These are phyloP conservation scores for Phenganax marumi DNA, from an alignment of 92 coral and sea anemone genomes.

Conservation along the genomic window DNA sequence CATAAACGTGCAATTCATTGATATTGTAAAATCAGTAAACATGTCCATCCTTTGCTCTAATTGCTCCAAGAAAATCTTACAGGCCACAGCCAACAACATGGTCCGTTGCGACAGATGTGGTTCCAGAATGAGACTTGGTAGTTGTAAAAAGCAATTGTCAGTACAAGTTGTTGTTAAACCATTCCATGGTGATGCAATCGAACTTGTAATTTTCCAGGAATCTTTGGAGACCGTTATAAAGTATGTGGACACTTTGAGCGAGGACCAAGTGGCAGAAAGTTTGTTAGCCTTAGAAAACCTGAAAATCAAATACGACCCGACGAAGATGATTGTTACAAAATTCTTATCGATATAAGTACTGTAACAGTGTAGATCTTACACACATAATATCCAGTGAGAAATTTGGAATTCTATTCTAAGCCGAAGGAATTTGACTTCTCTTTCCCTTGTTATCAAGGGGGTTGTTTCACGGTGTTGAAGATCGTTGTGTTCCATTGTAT, in stretches of 20 bases:
- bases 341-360: neutral
- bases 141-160: slow-evolving; percentile 4
- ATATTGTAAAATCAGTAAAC: neutral
- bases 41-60: slow-evolving; percentile 18
- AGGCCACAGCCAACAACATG: neutral
- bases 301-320: slow-evolving; percentile 3
- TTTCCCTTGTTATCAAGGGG: too few species aligned
- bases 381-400: too few species aligned
- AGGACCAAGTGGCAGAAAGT: slow-evolving; percentile 15
- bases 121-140: neutral
- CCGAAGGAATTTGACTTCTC: too few species aligned
- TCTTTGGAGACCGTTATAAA: neutral
- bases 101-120: slow-evolving; percentile 23
- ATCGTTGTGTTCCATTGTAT: too few species aligned
- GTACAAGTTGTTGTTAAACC: slow-evolving; percentile 4
- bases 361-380: too few species aligned
- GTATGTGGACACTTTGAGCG: neutral
- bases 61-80: slow-evolving; percentile 9
- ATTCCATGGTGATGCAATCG: neutral
- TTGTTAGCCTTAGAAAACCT: slow-evolving; percentile 6
- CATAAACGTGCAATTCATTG: neutral
- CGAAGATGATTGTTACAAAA: neutral
- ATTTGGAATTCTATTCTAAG: too few species aligned
- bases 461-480: too few species aligned
- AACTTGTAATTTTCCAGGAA: slow-evolving; percentile 1